Percentiles rank a stretch among this genome's conserved stretches.
These are phyloP conservation scores for Cyrtorhinus lividipennis DNA, from an alignment of 1,140 invertebrate species.

Conservation along the genomic window DNA sequence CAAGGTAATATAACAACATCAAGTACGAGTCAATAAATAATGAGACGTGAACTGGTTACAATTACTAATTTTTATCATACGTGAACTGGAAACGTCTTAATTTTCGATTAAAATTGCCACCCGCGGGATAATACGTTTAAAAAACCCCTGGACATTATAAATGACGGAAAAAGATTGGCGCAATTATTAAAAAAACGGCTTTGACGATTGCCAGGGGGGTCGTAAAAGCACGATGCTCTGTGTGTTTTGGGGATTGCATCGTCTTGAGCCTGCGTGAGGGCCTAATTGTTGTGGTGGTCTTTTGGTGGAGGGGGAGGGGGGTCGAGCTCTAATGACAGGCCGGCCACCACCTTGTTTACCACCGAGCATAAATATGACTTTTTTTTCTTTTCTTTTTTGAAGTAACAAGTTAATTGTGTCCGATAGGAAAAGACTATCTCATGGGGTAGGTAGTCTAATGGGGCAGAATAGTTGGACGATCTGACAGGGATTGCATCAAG, in stretches of 20 bases:
- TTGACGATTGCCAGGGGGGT: background rate
- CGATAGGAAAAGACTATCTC: too few species aligned
- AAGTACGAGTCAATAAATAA: too few species aligned
- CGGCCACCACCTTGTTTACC: conserved; percentile 8
- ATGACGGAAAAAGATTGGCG: background rate
- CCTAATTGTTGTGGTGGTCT: conserved; percentile 1
- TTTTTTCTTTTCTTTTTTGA: too few species aligned
- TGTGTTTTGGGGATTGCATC: background rate
- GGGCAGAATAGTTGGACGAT: too few species aligned
- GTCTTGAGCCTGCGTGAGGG: background rate
- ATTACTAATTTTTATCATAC: too few species aligned
- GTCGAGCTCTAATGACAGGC: conserved; percentile 9
- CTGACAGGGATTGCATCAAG: too few species aligned
- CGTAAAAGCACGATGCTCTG: background rate
- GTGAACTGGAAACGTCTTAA: too few species aligned
- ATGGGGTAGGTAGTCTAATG: too few species aligned
- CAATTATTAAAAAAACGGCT: background rate
- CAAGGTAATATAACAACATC: too few species aligned
- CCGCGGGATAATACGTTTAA: background rate
- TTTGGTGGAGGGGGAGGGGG: background rate
- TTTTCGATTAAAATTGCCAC: too few species aligned
- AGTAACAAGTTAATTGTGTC: conserved; percentile 8
- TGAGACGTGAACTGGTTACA: too few species aligned
- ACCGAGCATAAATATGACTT: background rate
- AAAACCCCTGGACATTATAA: background rate